Evolutionary conservation across 2,113 vertebrate genomes (phyloP).

Genomic region (Lanius collurio): DNA sequence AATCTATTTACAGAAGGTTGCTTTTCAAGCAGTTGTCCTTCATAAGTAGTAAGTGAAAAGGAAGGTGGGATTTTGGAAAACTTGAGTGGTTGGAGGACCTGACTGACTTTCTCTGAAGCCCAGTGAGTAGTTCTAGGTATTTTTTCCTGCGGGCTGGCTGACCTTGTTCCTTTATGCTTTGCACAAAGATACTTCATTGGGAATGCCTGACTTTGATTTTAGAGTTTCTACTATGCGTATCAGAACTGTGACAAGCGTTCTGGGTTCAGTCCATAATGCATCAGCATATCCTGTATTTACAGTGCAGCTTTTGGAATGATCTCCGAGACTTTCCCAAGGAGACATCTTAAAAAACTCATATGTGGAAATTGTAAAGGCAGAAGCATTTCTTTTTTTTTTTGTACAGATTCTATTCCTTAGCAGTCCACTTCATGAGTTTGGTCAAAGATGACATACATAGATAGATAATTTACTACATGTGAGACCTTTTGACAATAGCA

Average conservation of each 20-base stretch:
- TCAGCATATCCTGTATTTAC: background rate
- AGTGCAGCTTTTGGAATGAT: background rate
- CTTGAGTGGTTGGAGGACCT: background rate
- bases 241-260: background rate
- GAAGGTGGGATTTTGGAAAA: background rate
- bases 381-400: background rate
- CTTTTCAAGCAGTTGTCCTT: background rate
- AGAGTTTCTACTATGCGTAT: background rate
- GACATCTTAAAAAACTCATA: fast-evolving
- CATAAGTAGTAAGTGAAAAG: background rate
- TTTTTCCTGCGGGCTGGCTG: background rate
- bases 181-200: background rate
- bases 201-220: background rate
- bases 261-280: background rate
- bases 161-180: background rate
- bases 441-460: background rate
- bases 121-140: background rate
- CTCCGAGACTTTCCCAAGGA: background rate
- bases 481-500: background rate
- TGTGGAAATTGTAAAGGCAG: background rate
- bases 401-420: background rate
- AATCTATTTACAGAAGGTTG: background rate
- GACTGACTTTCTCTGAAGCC: background rate
- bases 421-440: background rate
- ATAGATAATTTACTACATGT: background rate